Base-by-base conservation (phyloP, 1,140 invertebrate species). In the Antheraea mylitta region DNA sequence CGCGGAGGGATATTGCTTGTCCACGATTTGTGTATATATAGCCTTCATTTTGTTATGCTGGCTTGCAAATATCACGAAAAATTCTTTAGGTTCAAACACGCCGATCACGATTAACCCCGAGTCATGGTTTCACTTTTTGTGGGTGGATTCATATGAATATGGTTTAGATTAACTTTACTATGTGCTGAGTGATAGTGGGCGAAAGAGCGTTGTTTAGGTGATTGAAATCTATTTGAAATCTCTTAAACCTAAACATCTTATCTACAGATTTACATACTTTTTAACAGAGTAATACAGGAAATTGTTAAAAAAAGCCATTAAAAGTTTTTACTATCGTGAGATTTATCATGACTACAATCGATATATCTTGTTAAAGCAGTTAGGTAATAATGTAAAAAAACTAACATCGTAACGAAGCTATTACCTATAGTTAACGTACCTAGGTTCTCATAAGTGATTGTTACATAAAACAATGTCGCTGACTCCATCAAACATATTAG, bases 381-480 rank as follows among this genome's bases (percentile, higher is more conserved):
- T 82, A 86, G 78, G 80, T 85, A 88, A 89, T 75, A 85, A 58
- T 82, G 80, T 77, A 78, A 86, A 89, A n/a, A 86, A 86, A 81
- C 81, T 61, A 18, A 59, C 61, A 48, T 58, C 71, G 71, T 22
- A 61, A 61, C 60, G 22, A 19, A 61, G 19, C 30, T 36, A 30
- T 61, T 19, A 61, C 60, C 22, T 61, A 10, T n/a, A 18, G 18
- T 60, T 19, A 18, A 72, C 71, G 53, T 62, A n/a, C n/a, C n/a
- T n/a, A 67, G 70, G 72, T 89, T 89, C 87, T 73, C 87, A 86
- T 73, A 77, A 67, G 69, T 70, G 68, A 76, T 68, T 83, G 80
- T 79, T 87, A 77, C 80, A 75, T 78, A 84, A 87, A 53, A n/a
- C 45, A 53, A 53, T n/a, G 45, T 16, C 45, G 45, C 45, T 53